A percentile compares a stretch with the other conserved stretches of the same genome.
Conservation (phyloP, 2,797 vertebrate genomes). For the Spheniscus humboldti region DNA sequence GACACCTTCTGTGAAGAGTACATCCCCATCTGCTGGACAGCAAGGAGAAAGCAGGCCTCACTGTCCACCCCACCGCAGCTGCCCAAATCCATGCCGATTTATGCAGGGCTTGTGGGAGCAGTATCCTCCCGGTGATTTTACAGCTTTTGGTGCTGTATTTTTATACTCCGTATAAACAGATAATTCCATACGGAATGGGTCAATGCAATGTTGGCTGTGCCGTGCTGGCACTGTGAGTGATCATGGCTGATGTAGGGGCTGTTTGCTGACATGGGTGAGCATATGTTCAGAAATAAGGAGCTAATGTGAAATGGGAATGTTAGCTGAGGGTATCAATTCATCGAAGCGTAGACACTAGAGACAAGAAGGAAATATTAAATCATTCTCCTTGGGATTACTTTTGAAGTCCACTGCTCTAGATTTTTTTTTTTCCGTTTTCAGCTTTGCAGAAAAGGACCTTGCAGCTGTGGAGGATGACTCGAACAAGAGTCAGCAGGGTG, state of each 20-base stretch:
- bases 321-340: background rate
- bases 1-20: background rate
- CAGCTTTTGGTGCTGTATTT: background rate
- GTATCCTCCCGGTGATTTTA: background rate
- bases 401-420: background rate
- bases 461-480: background rate
- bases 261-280: background rate
- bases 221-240: fast-evolving
- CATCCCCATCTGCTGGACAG: background rate
- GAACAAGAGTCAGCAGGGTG: background rate
- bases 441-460: background rate
- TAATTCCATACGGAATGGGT: background rate
- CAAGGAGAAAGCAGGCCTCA: background rate
- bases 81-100: background rate
- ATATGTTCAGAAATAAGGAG: background rate
- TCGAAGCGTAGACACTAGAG: background rate
- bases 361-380: background rate
- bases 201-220: background rate
- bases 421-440: background rate
- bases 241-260: background rate
- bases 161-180: background rate
- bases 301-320: background rate
- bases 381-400: background rate
- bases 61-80: background rate
- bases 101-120: background rate